A percentile compares a stretch with the other conserved stretches of the same genome.
Evolutionary conservation across 1,140 invertebrate genomes (phyloP).

Genomic region (Drosophila murphyi): DNA sequence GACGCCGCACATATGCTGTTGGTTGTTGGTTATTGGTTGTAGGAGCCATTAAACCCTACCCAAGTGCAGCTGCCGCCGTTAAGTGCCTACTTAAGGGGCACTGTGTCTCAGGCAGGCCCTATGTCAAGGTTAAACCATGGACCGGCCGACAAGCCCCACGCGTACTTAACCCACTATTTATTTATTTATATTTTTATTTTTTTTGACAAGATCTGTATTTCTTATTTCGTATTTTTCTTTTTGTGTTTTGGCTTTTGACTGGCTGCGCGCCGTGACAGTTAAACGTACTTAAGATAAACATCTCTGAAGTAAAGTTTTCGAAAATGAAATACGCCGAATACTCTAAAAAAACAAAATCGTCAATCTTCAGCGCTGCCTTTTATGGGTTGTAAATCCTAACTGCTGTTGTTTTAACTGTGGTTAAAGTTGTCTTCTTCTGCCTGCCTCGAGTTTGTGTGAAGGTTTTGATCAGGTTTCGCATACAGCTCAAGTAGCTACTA

Average conservation of each 20-base stretch:
- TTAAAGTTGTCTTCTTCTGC: conserved; percentile 2
- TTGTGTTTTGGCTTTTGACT: conserved; percentile 29
- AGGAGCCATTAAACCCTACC: conserved; percentile 32
- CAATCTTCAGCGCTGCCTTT: conserved; percentile 3
- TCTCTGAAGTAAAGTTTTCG: conserved; percentile 43
- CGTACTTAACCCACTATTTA: conserved; percentile 78
- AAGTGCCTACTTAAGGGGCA: conserved; percentile 66
- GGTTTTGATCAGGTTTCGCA: conserved; percentile 4
- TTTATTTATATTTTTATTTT: neutral
- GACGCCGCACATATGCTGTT: conserved; percentile 5
- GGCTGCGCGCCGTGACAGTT: conserved; percentile 58
- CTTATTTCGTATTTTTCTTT: conserved; percentile 28
- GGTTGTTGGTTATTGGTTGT: neutral
- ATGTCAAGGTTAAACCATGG: conserved; percentile 69
- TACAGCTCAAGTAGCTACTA: neutral
- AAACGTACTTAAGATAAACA: conserved; percentile 77
- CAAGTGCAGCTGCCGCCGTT: conserved; percentile 64
- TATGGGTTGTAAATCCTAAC: conserved; percentile 57
- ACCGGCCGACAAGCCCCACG: conserved; percentile 66
- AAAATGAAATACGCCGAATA: conserved; percentile 62
- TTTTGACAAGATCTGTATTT: conserved; percentile 47
- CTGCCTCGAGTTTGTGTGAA: neutral
- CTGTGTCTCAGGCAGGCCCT: conserved; percentile 60
- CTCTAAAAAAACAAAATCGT: too few relatives aligned
- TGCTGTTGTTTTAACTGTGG: conserved; percentile 38